These are phyloP conservation scores for Leptinotarsa undecemlineata DNA, from an alignment of 1,140 invertebrate species.

Conservation along the genomic window DNA sequence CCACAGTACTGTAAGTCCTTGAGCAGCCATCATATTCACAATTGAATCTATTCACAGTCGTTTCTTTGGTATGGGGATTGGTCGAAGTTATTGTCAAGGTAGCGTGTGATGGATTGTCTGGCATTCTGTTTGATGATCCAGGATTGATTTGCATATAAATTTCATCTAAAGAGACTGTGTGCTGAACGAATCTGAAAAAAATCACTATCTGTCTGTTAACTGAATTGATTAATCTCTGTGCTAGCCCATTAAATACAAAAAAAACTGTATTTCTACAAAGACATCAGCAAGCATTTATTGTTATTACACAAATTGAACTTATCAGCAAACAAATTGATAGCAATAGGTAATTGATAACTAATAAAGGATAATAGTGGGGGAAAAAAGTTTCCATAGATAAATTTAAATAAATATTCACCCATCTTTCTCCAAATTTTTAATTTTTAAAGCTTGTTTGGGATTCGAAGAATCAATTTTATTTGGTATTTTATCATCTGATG, in stretches of 20 bases:
- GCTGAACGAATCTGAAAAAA: conserved; percentile 65
- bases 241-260: too few species aligned
- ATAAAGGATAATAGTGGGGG: neutral
- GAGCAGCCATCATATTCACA: conserved; percentile 90
- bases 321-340: neutral
- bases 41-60: conserved; percentile 71
- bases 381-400: neutral
- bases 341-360: neutral
- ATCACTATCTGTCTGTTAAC: too few species aligned
- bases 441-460: neutral
- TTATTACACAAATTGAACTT: neutral
- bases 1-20: conserved; percentile 90
- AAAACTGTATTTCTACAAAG: neutral
- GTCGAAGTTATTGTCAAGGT: conserved; percentile 68
- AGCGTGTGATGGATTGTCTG: conserved; percentile 66
- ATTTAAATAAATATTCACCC: neutral
- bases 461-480: neutral
- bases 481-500: conserved; percentile 11
- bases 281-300: neutral
- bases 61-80: conserved; percentile 67
- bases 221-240: too few species aligned
- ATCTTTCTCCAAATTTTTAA: neutral
- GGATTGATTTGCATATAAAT: conserved; percentile 72
- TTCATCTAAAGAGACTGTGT: conserved; percentile 69
- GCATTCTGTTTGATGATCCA: conserved; percentile 61